phyloP scores from a whole-genome alignment of 1,140 invertebrate genomes.

The Musca vetustissima region DNA sequence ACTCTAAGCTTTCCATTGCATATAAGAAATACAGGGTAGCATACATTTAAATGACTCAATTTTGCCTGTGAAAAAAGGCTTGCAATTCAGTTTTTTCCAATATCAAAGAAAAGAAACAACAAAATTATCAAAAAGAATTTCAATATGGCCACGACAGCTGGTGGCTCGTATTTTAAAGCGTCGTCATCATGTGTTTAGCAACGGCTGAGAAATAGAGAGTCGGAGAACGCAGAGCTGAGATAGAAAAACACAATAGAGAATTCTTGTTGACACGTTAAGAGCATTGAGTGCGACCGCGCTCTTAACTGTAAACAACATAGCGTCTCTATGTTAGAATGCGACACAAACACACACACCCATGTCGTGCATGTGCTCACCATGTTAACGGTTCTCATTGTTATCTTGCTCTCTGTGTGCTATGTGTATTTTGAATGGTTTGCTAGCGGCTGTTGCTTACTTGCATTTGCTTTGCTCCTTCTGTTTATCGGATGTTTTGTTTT shows the following conservation, averaged over 20 bases:
- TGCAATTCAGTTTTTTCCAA: background rate
- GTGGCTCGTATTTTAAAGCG: conserved; percentile 6
- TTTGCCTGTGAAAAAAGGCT: background rate
- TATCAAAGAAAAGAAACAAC: background rate
- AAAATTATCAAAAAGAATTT: conserved; percentile 21
- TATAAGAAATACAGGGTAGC: background rate
- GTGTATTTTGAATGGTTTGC: too few species aligned
- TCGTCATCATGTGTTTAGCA: background rate
- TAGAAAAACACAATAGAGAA: background rate
- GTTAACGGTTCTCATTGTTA: background rate
- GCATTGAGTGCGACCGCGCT: background rate
- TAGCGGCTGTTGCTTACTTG: background rate
- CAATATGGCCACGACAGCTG: conserved; percentile 23
- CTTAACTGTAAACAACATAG: conserved; percentile 5
- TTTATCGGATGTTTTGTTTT: background rate
- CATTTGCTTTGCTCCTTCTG: background rate
- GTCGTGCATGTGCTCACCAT: background rate
- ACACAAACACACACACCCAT: conserved; percentile 8
- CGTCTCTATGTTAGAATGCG: conserved; percentile 13
- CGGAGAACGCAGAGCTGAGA: background rate
- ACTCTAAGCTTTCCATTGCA: conserved; percentile 4
- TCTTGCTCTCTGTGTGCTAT: background rate
- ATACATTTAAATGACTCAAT: background rate
- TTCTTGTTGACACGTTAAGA: background rate
- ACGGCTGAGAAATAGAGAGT: background rate